Base-by-base conservation (phyloP, 1,140 invertebrate genomes). In the Scylla paramamosain region DNA sequence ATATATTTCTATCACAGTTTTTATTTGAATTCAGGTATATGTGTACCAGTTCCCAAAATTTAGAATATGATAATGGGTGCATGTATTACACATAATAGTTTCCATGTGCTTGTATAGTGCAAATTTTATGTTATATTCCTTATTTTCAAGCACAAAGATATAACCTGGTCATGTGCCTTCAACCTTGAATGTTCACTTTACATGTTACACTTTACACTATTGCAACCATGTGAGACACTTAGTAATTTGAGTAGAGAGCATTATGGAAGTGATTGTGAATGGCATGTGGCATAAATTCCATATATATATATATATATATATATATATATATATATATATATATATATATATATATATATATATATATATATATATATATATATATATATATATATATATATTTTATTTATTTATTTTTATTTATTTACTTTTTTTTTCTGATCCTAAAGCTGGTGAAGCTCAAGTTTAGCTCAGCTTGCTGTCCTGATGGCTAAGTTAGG, bases 301-400 rank as follows among this genome's bases (percentile, higher is more conserved):
- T 87, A 12, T 87, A 8, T 87, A 87, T 87, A 87, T 4, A 87
- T 87, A 8, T 87, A 8, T 87, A 87, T 87, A 87, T 87, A 87
- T 87, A 39, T 88, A 39, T 88, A 88, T 88, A 88, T 88, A 88
- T 88, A 88, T 88, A 88, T 88, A 88, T 88, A 88, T 88, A 88
- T 88, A 88, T 88, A 39, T 88, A 88, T 88, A 88, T 88, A 88
- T 88, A 88, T 88, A 88, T 31, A 88, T 88, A 39, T 88, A 88
- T n/a, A 88, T 88, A 88, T 39, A 88, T 88, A 88, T n/a, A 88
- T 88, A 88, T 88, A 88, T 31, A 88, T 88, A 88, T 88, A 88
- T 88, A 88, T 31, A 88, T 88, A 88, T 88, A 88, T n/a, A 89
- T 89, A 39, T 0, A 39, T 14, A 29, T 28, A 20, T 29, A 29